phyloP scores from a whole-genome alignment of 2,888 invertebrate genomes.

The Bombyx huttoni region DNA sequence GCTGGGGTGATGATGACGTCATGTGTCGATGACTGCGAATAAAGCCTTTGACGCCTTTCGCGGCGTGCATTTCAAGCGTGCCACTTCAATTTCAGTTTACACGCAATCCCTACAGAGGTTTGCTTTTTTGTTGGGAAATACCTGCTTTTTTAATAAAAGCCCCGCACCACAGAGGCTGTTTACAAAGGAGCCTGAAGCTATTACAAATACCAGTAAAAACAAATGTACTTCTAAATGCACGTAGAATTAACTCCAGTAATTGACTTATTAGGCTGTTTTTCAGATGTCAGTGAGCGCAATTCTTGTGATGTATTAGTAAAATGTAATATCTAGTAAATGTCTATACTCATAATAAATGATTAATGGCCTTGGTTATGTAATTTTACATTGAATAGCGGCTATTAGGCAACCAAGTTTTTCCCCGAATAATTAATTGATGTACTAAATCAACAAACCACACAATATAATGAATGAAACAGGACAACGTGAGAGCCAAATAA shows the following conservation, averaged over 20 bases:
- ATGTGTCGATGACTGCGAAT: slow-evolving; percentile 53
- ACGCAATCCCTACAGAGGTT: slow-evolving; percentile 13
- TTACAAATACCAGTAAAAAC: neutral
- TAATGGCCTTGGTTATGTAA: neutral
- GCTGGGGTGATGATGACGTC: slow-evolving; percentile 27
- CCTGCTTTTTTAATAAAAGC: slow-evolving; percentile 5
- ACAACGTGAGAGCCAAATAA: neutral
- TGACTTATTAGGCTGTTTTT: too few relatives aligned
- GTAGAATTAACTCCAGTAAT: neutral
- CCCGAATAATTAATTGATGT: neutral
- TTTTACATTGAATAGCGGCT: neutral
- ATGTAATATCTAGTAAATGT: too few relatives aligned
- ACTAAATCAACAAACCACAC: neutral
- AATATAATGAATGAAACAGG: neutral
- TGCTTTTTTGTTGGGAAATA: slow-evolving; percentile 5
- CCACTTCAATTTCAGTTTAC: slow-evolving; percentile 53
- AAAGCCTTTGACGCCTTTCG: slow-evolving; percentile 63
- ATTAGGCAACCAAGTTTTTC: neutral
- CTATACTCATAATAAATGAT: too few relatives aligned
- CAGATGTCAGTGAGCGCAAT: too few relatives aligned
- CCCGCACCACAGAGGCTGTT: slow-evolving; percentile 2
- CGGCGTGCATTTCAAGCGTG: slow-evolving; percentile 44
- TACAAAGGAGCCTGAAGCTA: slow-evolving; percentile 1
- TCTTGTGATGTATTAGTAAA: too few relatives aligned
- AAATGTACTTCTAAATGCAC: neutral